These are phyloP conservation scores for Siniperca obscura DNA, from an alignment of 2,797 vertebrate genomes.

Conservation along the genomic window DNA sequence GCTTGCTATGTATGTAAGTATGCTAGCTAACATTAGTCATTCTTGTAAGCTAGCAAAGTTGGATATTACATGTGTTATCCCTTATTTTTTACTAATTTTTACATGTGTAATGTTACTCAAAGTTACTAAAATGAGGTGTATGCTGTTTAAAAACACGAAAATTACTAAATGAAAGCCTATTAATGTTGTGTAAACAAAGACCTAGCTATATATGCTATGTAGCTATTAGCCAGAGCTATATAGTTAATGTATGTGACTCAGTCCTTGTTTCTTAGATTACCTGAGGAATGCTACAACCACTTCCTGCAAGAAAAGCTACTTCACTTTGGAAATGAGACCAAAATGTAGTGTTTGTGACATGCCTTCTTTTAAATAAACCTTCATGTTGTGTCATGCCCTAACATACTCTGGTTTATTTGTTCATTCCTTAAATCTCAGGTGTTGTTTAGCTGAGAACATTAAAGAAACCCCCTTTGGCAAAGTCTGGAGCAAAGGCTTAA, in stretches of 20 bases:
- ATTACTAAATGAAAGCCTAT: background rate
- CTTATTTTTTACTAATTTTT: background rate
- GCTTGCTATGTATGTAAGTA: background rate
- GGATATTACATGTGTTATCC: background rate
- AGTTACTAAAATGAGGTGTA: background rate
- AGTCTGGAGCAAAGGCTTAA: conserved; percentile 24
- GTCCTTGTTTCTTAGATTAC: conserved; percentile 15
- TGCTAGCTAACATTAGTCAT: background rate
- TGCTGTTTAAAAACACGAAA: background rate
- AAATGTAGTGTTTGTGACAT: background rate
- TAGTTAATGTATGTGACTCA: background rate
- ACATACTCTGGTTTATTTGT: conserved; percentile 15
- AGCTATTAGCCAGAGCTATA: background rate
- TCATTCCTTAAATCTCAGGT: conserved; percentile 40
- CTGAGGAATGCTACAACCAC: conserved; percentile 30
- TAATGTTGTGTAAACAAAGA: background rate
- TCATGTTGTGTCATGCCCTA: conserved; percentile 29
- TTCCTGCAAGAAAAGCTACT: conserved; percentile 10
- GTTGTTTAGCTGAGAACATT: conserved; percentile 38
- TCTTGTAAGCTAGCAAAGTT: background rate
- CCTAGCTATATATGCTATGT: background rate
- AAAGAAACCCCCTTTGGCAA: conserved; percentile 51
- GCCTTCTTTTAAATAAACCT: background rate
- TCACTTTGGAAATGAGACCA: conserved; percentile 18
- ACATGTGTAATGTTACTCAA: background rate